Evolutionary conservation across 64 coral and sea anemone species (phyloP).

Genomic region (Montipora foliosa): DNA sequence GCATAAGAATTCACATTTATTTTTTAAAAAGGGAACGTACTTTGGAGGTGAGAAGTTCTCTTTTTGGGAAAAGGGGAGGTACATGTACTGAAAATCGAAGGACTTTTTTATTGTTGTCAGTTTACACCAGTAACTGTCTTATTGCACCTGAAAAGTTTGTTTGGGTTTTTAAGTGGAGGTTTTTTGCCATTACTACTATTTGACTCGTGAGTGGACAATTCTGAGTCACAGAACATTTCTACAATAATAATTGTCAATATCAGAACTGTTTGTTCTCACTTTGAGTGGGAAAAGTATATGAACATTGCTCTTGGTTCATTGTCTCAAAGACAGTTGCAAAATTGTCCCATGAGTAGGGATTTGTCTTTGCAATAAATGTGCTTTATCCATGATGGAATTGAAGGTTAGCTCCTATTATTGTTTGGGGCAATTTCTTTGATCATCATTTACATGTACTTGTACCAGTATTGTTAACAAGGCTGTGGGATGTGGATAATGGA

Average conservation of each 20-base stretch:
- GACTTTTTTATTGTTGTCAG: too few species aligned
- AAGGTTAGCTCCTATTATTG: slow-evolving; percentile 22
- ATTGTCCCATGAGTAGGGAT: slow-evolving; percentile 7
- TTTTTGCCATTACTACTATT: neutral
- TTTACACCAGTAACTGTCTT: neutral
- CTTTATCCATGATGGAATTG: slow-evolving; percentile 22
- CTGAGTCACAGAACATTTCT: slow-evolving; percentile 13
- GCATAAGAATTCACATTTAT: too few species aligned
- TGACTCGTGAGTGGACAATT: slow-evolving; percentile 7
- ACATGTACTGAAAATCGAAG: too few species aligned
- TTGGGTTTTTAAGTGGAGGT: too few species aligned
- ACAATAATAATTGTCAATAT: neutral
- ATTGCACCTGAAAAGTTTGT: slow-evolving; percentile 4
- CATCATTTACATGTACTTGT: neutral
- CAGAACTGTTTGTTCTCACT: slow-evolving; percentile 23
- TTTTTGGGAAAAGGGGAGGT: too few species aligned
- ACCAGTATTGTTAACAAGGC: neutral
- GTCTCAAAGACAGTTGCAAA: slow-evolving; percentile 6
- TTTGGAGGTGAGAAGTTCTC: too few species aligned
- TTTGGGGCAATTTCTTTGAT: slow-evolving; percentile 20
- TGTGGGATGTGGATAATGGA: neutral
- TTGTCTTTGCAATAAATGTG: slow-evolving; percentile 48
- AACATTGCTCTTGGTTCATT: neutral
- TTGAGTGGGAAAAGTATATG: slow-evolving; percentile 17
- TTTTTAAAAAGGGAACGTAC: too few species aligned